A percentile compares a stretch with the other conserved stretches of the same genome.
Evolutionary conservation across 37 sponge, comb jelly and placozoan species (phyloP).

Genomic region (Diacarnus erythraeanus): DNA sequence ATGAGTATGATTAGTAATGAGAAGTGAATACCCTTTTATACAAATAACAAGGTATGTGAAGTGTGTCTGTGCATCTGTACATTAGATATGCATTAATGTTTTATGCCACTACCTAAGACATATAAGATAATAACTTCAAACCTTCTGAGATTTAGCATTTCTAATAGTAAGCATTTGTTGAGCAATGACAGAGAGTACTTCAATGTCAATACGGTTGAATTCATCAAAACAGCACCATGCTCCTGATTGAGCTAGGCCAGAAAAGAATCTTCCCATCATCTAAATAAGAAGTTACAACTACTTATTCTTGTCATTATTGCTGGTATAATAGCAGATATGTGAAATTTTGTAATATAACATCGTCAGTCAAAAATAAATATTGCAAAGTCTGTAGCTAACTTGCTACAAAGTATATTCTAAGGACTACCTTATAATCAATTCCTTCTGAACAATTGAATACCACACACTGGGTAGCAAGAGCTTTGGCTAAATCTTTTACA

Average conservation of each 20-base stretch:
- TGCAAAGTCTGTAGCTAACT: no score
- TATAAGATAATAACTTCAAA: conserved; percentile 7
- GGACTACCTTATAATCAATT: conserved; percentile 87
- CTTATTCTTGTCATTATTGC: no score
- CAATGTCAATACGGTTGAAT: conserved; percentile 98
- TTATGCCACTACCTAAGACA: no score
- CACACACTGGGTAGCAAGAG: conserved; percentile 98
- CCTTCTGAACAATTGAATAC: conserved; percentile 99
- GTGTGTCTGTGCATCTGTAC: no score
- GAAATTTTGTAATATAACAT: no score
- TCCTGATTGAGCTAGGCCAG: conserved; percentile 97
- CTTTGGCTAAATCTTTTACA: conserved; percentile 94
- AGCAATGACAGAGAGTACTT: conserved; percentile 98
- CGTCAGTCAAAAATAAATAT: no score
- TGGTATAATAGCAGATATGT: no score
- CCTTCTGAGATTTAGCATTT: conserved; percentile 88
- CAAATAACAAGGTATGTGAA: no score
- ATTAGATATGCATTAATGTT: no score
- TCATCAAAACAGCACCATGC: conserved; percentile 99
- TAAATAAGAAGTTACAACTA: no score
- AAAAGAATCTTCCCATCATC: conserved; percentile 99
- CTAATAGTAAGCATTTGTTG: conserved; percentile 97
- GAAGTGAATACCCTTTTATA: no score
- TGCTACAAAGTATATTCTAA: no score
- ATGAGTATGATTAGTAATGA: neutral